phyloP scores from a whole-genome alignment of 2,797 vertebrate genomes.

The Syncerus caffer region DNA sequence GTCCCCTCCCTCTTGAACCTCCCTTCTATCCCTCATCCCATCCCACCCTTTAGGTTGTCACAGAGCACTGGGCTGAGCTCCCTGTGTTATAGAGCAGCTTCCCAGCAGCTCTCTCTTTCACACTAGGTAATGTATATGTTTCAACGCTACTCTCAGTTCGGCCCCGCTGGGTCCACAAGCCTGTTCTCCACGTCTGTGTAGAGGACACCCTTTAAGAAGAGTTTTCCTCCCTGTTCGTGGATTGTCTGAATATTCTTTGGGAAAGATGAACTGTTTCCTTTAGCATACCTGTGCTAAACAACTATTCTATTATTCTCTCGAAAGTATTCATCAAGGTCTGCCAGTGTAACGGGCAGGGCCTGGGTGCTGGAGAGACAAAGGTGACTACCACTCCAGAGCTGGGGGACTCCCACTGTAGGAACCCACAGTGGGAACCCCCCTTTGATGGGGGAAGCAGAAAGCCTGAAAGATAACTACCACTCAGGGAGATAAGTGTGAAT shows the following conservation, averaged over 20 bases:
- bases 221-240: not conserved
- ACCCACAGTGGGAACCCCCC: not conserved
- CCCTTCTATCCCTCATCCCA: not conserved
- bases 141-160: not conserved
- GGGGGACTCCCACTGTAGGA: not conserved
- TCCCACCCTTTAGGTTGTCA: not conserved
- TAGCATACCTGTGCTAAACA: not conserved
- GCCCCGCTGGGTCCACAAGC: not conserved
- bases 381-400: not conserved
- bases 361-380: not conserved
- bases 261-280: not conserved
- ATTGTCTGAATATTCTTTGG: not conserved
- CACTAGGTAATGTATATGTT: not conserved
- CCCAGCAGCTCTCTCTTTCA: accelerated
- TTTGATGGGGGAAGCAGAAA: not conserved
- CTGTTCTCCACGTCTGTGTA: not conserved
- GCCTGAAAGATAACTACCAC: not conserved
- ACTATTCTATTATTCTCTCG: not conserved
- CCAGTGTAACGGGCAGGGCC: not conserved
- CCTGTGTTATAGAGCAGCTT: not conserved
- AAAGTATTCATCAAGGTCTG: not conserved
- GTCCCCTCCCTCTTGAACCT: not conserved
- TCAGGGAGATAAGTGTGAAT: not conserved
- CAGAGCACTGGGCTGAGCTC: not conserved
- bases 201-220: not conserved